Base-by-base conservation (phyloP, 2,113 vertebrate genomes). In the Panthera uncia region DNA sequence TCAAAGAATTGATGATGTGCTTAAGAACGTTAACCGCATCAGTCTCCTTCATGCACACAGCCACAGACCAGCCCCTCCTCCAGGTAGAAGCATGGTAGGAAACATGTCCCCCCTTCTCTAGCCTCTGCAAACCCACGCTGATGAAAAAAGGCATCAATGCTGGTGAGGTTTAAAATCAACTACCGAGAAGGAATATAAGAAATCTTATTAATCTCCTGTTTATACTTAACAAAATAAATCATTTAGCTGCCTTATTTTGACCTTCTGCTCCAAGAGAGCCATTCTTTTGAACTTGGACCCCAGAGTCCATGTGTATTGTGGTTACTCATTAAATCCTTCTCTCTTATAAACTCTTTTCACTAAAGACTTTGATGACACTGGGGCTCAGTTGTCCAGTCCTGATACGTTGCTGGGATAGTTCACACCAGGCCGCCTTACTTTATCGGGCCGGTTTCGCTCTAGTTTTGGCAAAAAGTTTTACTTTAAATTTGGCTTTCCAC, bases 241-340 rank as follows among this genome's bases (percentile, higher is more conserved):
- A 86, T 48, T 89, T 57, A 79, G 33, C 92, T 93, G 61, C 41
- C 61, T 95, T 10, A 52, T 90, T 96, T 95, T 92, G 52, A 91
- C 21, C 55, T 79, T 87, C 57, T 65, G 66, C 61, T 93, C n/a
- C 29, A 63, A 38, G 63, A 95, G 31, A 96, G 76, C 55, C 55
- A 4, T 94, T 93, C 38, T 86, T 18, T 71, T 33, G 82, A 89
- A 87, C 69, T 92, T 94, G 76, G 96, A 92, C 89, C 82, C 48
- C n/a, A 31, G 83, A 41, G 29, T 78, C 69, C 78, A 29, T 4
- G 14, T 48, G 41, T n/a, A 31, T 87, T 31, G n/a, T 87, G 57
- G 79, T 95, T 92, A 89, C 52, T 94, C 68, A 96, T 95, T 94
- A 95, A 86, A 78, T 89, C 89, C 36, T 78, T 85, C 36, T 63